Percentiles rank a stretch among this genome's conserved stretches.
These are phyloP conservation scores for Echinometra lucunter DNA, from an alignment of 53 echinoderm and acorn worm species.

Conservation along the genomic window DNA sequence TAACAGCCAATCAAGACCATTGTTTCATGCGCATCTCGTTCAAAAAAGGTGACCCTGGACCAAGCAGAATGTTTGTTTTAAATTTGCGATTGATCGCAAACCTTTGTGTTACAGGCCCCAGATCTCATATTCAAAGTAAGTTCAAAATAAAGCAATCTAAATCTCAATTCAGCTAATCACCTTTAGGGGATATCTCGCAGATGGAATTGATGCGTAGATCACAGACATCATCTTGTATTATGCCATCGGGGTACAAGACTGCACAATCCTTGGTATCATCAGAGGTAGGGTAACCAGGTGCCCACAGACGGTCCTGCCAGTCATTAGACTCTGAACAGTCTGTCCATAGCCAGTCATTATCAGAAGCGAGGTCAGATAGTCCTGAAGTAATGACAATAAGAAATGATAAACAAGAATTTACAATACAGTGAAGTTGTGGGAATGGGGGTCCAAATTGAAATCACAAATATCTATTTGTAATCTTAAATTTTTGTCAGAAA, in stretches of 20 bases:
- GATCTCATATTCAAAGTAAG: no score
- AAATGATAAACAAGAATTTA: background rate
- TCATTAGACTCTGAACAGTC: slow-evolving; percentile 75
- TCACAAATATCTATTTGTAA: no score
- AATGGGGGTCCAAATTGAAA: no score
- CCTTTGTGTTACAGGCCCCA: no score
- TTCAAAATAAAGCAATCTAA: background rate
- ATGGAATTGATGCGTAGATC: slow-evolving; percentile 65
- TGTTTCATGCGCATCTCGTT: no score
- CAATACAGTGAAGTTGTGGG: no score
- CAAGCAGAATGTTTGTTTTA: no score
- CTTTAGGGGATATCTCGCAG: slow-evolving; percentile 80
- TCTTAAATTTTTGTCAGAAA: no score
- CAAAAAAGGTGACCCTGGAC: no score
- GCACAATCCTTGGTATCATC: slow-evolving; percentile 73
- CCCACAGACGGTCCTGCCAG: slow-evolving; percentile 81
- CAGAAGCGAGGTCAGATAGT: slow-evolving; percentile 72
- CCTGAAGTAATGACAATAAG: slow-evolving; percentile 30
- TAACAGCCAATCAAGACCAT: no score
- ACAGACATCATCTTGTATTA: slow-evolving; percentile 61
- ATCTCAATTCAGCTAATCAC: slow-evolving; percentile 13
- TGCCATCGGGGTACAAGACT: slow-evolving; percentile 48
- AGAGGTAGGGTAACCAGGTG: slow-evolving; percentile 72
- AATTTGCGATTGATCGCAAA: no score
- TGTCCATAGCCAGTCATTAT: slow-evolving; percentile 86